phyloP scores from a whole-genome alignment of 2,888 invertebrate species.

The Baccha elongata region DNA sequence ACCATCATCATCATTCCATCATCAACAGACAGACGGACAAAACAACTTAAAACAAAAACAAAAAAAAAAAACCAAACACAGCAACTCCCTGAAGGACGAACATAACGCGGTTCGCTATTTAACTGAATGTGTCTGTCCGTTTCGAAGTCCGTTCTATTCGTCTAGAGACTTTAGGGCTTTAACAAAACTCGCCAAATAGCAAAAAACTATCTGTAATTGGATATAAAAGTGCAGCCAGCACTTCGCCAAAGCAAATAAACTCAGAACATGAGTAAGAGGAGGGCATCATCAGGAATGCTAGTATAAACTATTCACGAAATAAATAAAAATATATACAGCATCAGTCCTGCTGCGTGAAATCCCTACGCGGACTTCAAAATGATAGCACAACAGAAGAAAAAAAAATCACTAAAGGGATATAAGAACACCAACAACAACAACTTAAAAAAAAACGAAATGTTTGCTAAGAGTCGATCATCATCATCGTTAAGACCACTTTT shows the following conservation, averaged over 20 bases:
- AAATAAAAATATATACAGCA: conserved; percentile 66
- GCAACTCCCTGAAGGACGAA: conserved; percentile 62
- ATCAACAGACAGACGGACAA: conserved; percentile 35
- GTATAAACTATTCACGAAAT: conserved; percentile 68
- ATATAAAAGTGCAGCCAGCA: conserved; percentile 72
- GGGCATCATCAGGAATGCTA: conserved; percentile 20
- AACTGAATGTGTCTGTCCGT: conserved; percentile 47
- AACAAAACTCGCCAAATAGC: conserved; percentile 43
- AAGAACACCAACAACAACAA: not conserved
- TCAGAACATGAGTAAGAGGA: conserved; percentile 52
- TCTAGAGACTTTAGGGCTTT: conserved; percentile 45
- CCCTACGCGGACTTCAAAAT: conserved; percentile 36
- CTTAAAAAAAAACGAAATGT: conserved; percentile 56
- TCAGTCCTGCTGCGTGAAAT: conserved; percentile 69
- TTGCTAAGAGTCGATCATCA: conserved; percentile 73
- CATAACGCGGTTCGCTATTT: conserved; percentile 40
- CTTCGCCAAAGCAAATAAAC: conserved; percentile 68
- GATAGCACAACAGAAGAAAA: conserved; percentile 18
- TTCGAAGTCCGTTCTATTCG: conserved; percentile 27
- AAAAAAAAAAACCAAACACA: conserved; percentile 16
- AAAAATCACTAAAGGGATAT: conserved; percentile 13
- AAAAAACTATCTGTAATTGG: conserved; percentile 71
- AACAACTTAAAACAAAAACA: not conserved
- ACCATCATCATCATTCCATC: conserved; percentile 70
- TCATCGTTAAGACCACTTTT: conserved; percentile 73